A percentile compares a stretch with the other conserved stretches of the same genome.
phyloP scores from a whole-genome alignment of 2,888 invertebrate genomes.

The Oxycera nigricornis region DNA sequence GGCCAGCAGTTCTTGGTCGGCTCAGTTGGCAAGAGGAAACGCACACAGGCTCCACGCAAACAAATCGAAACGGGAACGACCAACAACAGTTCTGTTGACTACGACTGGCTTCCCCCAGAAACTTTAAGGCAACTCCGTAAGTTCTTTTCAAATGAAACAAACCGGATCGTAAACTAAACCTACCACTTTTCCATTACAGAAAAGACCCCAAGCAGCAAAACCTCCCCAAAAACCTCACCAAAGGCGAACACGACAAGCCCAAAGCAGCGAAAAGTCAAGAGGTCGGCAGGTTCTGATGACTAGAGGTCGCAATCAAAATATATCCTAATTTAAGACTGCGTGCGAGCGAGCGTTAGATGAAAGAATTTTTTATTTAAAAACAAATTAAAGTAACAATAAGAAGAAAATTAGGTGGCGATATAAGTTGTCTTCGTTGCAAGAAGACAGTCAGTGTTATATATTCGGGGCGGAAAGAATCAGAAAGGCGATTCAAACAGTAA shows the following conservation, averaged over 20 bases:
- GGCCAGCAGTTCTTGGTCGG: slow-evolving; percentile 89
- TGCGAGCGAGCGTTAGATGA: slow-evolving; percentile 25
- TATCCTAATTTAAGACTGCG: slow-evolving; percentile 34
- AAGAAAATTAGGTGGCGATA: not conserved
- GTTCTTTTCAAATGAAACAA: slow-evolving; percentile 56
- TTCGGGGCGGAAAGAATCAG: not conserved
- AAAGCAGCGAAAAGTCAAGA: slow-evolving; percentile 78
- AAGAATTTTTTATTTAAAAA: slow-evolving; percentile 26
- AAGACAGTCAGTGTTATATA: slow-evolving; percentile 34
- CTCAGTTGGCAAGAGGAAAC: slow-evolving; percentile 76
- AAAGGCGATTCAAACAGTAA: not conserved
- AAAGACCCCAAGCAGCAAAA: slow-evolving; percentile 72
- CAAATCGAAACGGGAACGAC: slow-evolving; percentile 91
- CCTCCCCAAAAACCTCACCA: slow-evolving; percentile 66
- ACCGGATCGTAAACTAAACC: not conserved
- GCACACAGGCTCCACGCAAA: slow-evolving; percentile 64
- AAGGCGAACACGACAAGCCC: slow-evolving; percentile 70
- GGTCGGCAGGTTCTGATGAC: slow-evolving; percentile 75
- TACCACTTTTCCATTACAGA: slow-evolving; percentile 64
- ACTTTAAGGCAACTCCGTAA: slow-evolving; percentile 83
- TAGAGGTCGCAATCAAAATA: slow-evolving; percentile 52
- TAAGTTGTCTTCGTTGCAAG: slow-evolving; percentile 43
- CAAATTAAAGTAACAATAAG: not conserved
- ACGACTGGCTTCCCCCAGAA: slow-evolving; percentile 97
- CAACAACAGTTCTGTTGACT: slow-evolving; percentile 91